Percentiles rank a stretch among this genome's conserved stretches.
Conservation (phyloP, 2,113 vertebrate species). For the Pseudonaja textilis region DNA sequence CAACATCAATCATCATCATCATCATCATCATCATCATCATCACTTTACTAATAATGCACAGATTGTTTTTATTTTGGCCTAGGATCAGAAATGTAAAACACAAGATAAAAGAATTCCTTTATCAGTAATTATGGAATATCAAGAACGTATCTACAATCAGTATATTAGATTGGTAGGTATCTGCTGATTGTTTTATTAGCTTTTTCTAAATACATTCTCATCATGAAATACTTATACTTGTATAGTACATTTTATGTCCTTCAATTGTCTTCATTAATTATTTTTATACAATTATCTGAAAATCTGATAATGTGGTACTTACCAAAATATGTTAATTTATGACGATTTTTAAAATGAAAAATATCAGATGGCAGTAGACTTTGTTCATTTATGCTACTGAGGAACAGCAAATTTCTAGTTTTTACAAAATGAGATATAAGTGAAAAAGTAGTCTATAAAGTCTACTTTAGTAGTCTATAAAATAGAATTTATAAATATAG, state of each 20-base stretch:
- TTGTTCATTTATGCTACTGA: neutral
- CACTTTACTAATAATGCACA: neutral
- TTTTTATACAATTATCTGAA: neutral
- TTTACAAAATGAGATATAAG: neutral
- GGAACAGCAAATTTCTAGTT: neutral
- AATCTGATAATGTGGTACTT: neutral
- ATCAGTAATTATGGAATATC: constrained; percentile 12
- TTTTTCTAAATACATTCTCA: neutral
- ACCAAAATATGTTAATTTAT: neutral
- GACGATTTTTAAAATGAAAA: neutral
- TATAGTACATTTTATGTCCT: neutral
- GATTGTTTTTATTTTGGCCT: neutral
- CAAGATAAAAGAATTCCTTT: neutral
- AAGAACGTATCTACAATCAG: constrained; percentile 13
- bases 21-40: too few species aligned
- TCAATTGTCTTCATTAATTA: neutral
- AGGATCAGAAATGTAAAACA: neutral
- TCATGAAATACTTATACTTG: neutral
- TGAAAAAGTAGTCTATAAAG: neutral
- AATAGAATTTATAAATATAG: neutral
- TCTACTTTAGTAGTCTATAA: neutral
- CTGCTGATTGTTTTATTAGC: neutral
- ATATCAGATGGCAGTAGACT: neutral
- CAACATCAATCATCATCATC: too few species aligned
- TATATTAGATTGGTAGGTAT: neutral